phyloP scores from a whole-genome alignment of 2,797 vertebrate species.

The Sebastes melanostomus region DNA sequence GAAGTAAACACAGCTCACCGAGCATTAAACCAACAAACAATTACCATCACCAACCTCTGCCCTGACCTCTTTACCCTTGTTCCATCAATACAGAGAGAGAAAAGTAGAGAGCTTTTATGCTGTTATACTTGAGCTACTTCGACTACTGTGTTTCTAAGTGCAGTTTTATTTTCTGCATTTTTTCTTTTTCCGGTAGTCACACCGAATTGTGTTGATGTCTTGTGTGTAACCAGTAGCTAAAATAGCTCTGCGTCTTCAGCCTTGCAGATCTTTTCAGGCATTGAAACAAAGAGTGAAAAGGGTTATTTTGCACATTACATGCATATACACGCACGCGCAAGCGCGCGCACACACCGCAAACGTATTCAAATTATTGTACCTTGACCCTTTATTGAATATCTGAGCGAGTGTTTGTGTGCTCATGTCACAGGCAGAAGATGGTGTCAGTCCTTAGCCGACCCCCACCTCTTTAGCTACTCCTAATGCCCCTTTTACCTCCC shows the following conservation, averaged over 20 bases:
- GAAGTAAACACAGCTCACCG: constrained; percentile 71
- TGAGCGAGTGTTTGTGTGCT: constrained; percentile 44
- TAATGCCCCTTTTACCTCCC: constrained; percentile 79
- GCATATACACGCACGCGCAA: constrained; percentile 4
- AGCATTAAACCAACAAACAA: constrained; percentile 70
- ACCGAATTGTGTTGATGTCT: constrained; percentile 18
- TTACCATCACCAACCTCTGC: constrained; percentile 42
- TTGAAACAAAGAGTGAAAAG: constrained; percentile 57
- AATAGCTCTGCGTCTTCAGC: constrained; percentile 13
- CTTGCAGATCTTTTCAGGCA: constrained; percentile 27
- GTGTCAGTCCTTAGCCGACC: constrained; percentile 71
- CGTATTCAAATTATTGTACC: constrained; percentile 55
- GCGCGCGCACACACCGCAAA: neutral
- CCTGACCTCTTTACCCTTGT: constrained; percentile 35
- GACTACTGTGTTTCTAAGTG: neutral
- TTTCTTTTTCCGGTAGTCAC: neutral
- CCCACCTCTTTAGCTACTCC: constrained; percentile 68
- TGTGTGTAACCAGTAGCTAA: neutral
- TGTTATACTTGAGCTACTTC: neutral
- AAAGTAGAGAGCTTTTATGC: neutral
- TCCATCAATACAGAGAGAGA: constrained; percentile 15
- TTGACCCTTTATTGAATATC: constrained; percentile 60
- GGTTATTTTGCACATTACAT: constrained; percentile 22
- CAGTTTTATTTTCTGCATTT: neutral
- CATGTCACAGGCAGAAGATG: constrained; percentile 60